phyloP scores from a whole-genome alignment of 2,888 invertebrate genomes.

The Leucophora obtusa region DNA sequence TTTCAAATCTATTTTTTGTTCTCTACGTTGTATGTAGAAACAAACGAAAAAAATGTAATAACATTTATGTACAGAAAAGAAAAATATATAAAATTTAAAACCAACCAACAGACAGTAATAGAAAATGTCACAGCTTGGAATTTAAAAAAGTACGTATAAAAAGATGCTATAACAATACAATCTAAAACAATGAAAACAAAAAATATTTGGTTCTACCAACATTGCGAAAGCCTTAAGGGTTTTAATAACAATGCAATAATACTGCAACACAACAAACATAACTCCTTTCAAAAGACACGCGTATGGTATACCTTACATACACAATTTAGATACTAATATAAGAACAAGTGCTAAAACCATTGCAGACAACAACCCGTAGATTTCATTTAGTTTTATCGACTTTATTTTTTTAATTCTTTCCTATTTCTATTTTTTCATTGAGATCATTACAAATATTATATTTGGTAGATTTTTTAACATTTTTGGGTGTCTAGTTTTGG shows the following conservation, averaged over 20 bases:
- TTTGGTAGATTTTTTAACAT: background rate
- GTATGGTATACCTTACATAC: background rate
- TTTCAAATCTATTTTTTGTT: slow-evolving; percentile 42
- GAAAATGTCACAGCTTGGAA: slow-evolving; percentile 62
- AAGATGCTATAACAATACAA: slow-evolving; percentile 59
- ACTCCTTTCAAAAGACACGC: slow-evolving; percentile 22
- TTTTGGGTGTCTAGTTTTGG: background rate
- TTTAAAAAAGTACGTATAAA: slow-evolving; percentile 38
- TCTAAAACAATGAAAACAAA: slow-evolving; percentile 48
- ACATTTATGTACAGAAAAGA: slow-evolving; percentile 21
- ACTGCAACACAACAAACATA: slow-evolving; percentile 29
- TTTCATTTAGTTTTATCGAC: slow-evolving; percentile 51
- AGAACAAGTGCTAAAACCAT: background rate
- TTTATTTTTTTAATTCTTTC: slow-evolving; percentile 17
- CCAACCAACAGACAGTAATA: slow-evolving; percentile 58
- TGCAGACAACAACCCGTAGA: slow-evolving; percentile 48
- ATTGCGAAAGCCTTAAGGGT: slow-evolving; percentile 52
- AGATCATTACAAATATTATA: background rate
- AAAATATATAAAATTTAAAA: slow-evolving; percentile 20
- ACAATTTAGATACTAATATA: background rate
- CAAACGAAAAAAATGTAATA: slow-evolving; percentile 46
- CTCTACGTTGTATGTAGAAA: slow-evolving; percentile 4
- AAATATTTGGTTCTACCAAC: slow-evolving; percentile 47
- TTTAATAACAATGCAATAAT: slow-evolving; percentile 54
- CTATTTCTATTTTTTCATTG: background rate